Base-by-base conservation (phyloP, 2,888 invertebrate genomes). In the Phytoseiulus persimilis region DNA sequence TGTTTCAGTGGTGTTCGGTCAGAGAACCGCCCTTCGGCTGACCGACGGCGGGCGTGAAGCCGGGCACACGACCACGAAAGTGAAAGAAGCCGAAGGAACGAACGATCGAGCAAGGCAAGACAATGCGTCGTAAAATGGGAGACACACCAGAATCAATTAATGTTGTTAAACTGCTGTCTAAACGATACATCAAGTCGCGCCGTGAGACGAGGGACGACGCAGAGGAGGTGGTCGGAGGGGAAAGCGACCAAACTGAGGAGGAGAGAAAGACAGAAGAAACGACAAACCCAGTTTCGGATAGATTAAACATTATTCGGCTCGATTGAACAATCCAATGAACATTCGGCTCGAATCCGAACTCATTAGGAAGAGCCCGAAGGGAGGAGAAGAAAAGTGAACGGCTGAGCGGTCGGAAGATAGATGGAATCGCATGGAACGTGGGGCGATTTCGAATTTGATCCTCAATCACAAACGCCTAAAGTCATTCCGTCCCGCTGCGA, bases 1-100 rank as follows among this genome's bases (percentile, higher is more conserved):
- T 46, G 46, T 46, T 46, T 46, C 14, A 14, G 9, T 65, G 65
- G 14, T 65, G 65, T 65, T 65, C 65, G 65, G 65, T 65, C 65
- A 65, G 65, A 65, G 65, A 65, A 65, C 65, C 65, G 65, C 65
- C 65, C 65, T 65, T 65, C 65, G 65, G 65, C 65, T 65, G 65
- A 65, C 65, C 23, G 65, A 65, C 65, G 65, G 65, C 65, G 65
- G 65, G 65, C 65, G 65, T 65, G 65, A 65, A 65, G 65, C 65
- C 65, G 28, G 65, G 11, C 65, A 65, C 65, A 65, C 65, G 65
- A 65, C 65, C 65, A 65, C 65, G 65, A 65, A 65, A 65, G 65
- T 65, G 65, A 65, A 65, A 65, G 65, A 65, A 65, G 18, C 28
- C 65, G 65, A 65, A 1, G 65, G 18, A 65, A 28, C 65, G 65